Conservation (phyloP, 2,113 vertebrate genomes). For the Alosa alosa region DNA sequence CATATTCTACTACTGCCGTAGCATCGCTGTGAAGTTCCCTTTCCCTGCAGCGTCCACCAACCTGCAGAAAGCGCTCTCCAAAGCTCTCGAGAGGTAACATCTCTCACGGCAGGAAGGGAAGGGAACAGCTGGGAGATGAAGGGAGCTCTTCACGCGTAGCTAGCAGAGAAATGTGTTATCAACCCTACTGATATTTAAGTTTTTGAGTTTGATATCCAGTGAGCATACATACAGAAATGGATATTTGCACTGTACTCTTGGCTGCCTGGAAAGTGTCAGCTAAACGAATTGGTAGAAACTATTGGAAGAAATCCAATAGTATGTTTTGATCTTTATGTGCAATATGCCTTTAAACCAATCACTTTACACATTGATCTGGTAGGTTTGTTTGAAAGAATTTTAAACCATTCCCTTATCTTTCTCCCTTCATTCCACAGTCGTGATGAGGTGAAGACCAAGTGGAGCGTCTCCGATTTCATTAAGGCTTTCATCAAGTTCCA, state of each 20-base stretch:
- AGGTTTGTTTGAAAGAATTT: background rate
- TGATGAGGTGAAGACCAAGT: slow-evolving; percentile 94
- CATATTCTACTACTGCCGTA: slow-evolving; percentile 99
- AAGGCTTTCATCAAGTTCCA: slow-evolving; percentile 98
- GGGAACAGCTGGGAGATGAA: background rate
- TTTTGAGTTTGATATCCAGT: background rate
- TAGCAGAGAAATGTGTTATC: background rate
- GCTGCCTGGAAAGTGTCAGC: too few relatives aligned
- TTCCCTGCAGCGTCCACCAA: slow-evolving; percentile 99
- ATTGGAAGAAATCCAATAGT: too few relatives aligned
- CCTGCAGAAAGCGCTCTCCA: slow-evolving; percentile 98
- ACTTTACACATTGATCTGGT: too few relatives aligned
- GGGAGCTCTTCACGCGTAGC: background rate
- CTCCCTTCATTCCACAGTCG: slow-evolving; percentile 74
- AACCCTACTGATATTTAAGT: background rate
- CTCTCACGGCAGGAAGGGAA: background rate
- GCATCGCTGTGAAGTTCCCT: slow-evolving; percentile 98
- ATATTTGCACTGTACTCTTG: background rate
- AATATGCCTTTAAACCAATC: too few relatives aligned
- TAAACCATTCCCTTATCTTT: background rate
- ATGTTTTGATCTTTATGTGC: too few relatives aligned
- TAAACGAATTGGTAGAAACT: too few relatives aligned
- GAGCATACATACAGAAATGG: background rate
- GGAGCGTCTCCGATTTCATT: slow-evolving; percentile 96
- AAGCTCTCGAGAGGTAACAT: slow-evolving; percentile 93